Conservation (phyloP, 2,113 vertebrate species). For the Hemicordylus capensis region DNA sequence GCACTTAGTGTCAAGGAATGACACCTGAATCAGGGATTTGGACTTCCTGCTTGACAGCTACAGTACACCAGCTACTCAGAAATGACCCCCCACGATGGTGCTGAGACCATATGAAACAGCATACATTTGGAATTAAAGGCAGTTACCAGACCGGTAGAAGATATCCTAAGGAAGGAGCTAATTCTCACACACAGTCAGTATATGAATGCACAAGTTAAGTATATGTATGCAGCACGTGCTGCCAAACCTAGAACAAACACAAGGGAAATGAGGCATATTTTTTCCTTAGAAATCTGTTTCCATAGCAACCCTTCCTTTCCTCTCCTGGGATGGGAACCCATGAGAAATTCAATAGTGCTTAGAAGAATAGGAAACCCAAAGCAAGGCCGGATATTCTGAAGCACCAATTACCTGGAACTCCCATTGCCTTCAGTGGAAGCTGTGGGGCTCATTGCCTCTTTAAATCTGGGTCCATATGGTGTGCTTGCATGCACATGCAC, state of each 20-base stretch:
- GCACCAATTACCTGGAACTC: conserved; percentile 20
- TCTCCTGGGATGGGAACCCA: neutral
- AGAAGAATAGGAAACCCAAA: conserved; percentile 11
- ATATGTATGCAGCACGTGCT: neutral
- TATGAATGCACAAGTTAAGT: neutral
- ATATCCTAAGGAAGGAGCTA: too few relatives aligned
- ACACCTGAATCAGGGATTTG: neutral
- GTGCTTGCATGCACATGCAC: neutral
- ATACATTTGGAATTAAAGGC: neutral
- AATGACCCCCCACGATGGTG: neutral
- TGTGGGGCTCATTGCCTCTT: neutral
- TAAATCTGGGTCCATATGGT: neutral
- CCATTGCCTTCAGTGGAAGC: neutral
- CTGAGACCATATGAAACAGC: neutral
- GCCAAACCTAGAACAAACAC: conserved; percentile 9
- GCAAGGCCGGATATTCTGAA: neutral
- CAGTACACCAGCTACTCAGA: neutral
- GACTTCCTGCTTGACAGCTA: neutral
- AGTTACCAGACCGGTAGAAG: neutral
- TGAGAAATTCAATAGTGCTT: neutral
- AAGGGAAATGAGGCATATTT: neutral
- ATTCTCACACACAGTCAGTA: neutral
- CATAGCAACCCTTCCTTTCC: neutral
- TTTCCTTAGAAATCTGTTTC: conserved; percentile 11
- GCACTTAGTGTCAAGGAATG: too few relatives aligned